phyloP scores from a whole-genome alignment of 2,113 vertebrate species.

The Felis catus region DNA sequence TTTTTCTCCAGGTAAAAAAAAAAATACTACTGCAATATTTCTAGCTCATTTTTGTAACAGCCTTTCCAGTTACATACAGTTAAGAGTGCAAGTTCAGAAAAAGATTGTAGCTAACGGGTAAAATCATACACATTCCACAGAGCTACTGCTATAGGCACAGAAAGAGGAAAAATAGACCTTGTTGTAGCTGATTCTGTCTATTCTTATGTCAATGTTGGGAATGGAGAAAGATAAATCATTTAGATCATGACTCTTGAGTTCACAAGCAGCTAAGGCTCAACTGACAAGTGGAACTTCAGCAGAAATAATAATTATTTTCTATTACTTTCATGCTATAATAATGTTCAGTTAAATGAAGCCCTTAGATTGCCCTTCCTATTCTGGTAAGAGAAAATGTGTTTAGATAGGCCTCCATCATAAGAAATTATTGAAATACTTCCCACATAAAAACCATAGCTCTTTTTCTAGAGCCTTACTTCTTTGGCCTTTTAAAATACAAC shows the following conservation, averaged over 20 bases:
- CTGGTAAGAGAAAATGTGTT: background rate
- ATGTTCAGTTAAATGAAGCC: background rate
- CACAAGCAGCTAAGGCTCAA: background rate
- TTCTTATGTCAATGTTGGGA: background rate
- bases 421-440: background rate
- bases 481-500: background rate
- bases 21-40: background rate
- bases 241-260: rapidly evolving
- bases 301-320: conserved; percentile 23
- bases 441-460: background rate
- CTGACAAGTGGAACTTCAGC: background rate
- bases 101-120: background rate
- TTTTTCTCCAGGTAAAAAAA: background rate
- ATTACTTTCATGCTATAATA: background rate
- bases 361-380: background rate
- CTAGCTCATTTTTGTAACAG: background rate
- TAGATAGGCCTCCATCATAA: background rate
- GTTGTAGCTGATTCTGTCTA: background rate
- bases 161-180: background rate
- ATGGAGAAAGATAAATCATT: background rate
- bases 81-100: background rate
- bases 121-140: background rate
- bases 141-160: background rate
- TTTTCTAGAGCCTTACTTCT: background rate
- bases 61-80: background rate